Percentiles rank a stretch among this genome's conserved stretches.
Evolutionary conservation across 2,113 vertebrate genomes (phyloP).

Genomic region (Eudyptes chrysolophus): DNA sequence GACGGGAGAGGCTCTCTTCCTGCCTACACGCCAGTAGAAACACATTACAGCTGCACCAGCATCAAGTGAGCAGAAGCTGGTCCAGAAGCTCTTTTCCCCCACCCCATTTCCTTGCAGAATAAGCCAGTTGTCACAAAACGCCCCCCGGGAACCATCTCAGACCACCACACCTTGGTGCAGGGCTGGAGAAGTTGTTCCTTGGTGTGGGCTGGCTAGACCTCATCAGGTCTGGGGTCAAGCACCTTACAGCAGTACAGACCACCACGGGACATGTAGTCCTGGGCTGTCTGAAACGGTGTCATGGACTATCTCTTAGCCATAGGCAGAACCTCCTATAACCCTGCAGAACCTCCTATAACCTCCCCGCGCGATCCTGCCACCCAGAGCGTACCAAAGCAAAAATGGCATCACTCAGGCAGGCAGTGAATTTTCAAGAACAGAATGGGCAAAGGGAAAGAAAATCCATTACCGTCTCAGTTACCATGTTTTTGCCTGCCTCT

Average conservation of each 20-base stretch:
- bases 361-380: rapidly evolving
- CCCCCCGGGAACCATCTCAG: not conserved
- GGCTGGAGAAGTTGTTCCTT: not conserved
- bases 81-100: not conserved
- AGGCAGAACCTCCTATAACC: not conserved
- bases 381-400: not conserved
- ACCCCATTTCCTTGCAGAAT: not conserved
- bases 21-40: not conserved
- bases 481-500: constrained; percentile 49
- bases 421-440: not conserved
- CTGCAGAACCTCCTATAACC: not conserved
- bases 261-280: rapidly evolving
- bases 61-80: not conserved
- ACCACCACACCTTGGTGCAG: not conserved
- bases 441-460: not conserved
- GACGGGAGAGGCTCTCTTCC: not conserved
- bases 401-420: rapidly evolving
- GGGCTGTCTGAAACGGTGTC: not conserved
- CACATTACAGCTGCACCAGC: not conserved
- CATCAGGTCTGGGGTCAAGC: not conserved
- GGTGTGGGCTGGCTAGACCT: not conserved
- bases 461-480: constrained; percentile 30
- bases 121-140: not conserved
- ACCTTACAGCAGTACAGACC: not conserved
- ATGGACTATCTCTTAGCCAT: rapidly evolving